These are phyloP conservation scores for Melanargia galathea DNA, from an alignment of 2,888 invertebrate genomes.

Conservation along the genomic window DNA sequence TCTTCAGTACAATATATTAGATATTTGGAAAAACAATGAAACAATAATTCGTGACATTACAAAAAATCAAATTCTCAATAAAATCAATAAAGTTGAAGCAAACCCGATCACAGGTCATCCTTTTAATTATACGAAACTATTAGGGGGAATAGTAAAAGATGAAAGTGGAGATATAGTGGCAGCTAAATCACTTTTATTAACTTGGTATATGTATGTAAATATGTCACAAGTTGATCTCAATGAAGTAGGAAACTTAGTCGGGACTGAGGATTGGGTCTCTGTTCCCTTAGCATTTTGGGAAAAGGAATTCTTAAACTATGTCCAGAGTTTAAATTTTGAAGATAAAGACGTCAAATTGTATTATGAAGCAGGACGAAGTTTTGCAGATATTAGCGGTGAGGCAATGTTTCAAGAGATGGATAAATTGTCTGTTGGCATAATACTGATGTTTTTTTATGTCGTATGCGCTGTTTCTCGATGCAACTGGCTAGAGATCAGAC, in stretches of 20 bases:
- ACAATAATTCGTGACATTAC: slow-evolving; percentile 78
- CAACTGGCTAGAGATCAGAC: slow-evolving; percentile 87
- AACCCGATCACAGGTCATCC: slow-evolving; percentile 86
- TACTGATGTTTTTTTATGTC: slow-evolving; percentile 89
- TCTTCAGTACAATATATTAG: slow-evolving; percentile 84
- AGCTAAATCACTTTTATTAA: slow-evolving; percentile 84
- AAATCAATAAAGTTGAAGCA: slow-evolving; percentile 81
- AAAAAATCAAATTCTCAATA: slow-evolving; percentile 83
- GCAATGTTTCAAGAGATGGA: slow-evolving; percentile 88
- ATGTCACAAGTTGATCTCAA: slow-evolving; percentile 85
- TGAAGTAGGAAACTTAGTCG: slow-evolving; percentile 86
- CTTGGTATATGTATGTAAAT: slow-evolving; percentile 86
- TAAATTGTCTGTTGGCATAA: slow-evolving; percentile 85
- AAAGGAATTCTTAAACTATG: slow-evolving; percentile 74
- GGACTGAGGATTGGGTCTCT: slow-evolving; percentile 89
- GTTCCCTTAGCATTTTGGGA: slow-evolving; percentile 84
- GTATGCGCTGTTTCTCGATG: slow-evolving; percentile 87
- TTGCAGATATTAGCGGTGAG: slow-evolving; percentile 87
- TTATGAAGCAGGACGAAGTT: slow-evolving; percentile 86
- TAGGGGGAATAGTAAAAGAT: slow-evolving; percentile 84
- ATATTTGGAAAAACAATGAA: slow-evolving; percentile 86
- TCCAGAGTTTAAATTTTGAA: slow-evolving; percentile 61
- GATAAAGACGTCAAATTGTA: slow-evolving; percentile 69
- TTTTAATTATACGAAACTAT: slow-evolving; percentile 82
- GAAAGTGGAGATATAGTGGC: slow-evolving; percentile 82